Evolutionary conservation across 2,888 invertebrate species (phyloP), one percentile per base, ranked within the genome.

Genomic region (Andrena marginata): DNA sequence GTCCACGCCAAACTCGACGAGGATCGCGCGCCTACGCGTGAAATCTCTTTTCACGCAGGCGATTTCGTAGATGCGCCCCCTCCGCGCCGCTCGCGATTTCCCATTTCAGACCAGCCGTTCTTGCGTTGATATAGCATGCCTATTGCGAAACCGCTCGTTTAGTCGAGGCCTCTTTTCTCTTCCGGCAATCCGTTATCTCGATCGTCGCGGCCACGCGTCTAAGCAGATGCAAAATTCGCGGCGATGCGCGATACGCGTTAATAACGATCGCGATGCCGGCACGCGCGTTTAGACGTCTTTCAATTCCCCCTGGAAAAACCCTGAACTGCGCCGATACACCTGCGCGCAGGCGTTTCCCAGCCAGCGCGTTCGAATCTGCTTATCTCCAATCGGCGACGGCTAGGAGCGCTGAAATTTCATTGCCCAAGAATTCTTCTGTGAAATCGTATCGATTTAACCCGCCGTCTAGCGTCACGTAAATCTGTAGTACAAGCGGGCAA

Each of bases 161-260:
- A 56, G 42, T 51, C 67, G 54, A 42, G 62, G 16, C 26, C 8
- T 51, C 64, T 74, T 81, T 85, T 76, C 81, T 72, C 80, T 87
- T 83, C 85, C 87, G 85, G 72, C 74, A 56, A 48, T 51, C 33
- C 1, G 51, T 23, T 72, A 73, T 80, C 67, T 67, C 56, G 62
- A 75, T 35, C 49, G n/a, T 51, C 65, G n/a, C 56, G 6, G 3
- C 29, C 13, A 20, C n/a, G 51, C 60, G 23, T 67, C 29, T 73
- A 65, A 54, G 51, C 35, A 49, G 42, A 20, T 16, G 49, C 31
- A 10, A 60, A 70, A 49, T 75, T 84, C 67, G 67, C 62, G 33
- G 16, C 49, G 23, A 7, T 8, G 8, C 23, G 31, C 20, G 59
- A n/a, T 20, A 8, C 26, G 68, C 51, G 65, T 75, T 42, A 67